Base-by-base conservation (phyloP, 2,113 vertebrate genomes). In the Onychostoma macrolepis region DNA sequence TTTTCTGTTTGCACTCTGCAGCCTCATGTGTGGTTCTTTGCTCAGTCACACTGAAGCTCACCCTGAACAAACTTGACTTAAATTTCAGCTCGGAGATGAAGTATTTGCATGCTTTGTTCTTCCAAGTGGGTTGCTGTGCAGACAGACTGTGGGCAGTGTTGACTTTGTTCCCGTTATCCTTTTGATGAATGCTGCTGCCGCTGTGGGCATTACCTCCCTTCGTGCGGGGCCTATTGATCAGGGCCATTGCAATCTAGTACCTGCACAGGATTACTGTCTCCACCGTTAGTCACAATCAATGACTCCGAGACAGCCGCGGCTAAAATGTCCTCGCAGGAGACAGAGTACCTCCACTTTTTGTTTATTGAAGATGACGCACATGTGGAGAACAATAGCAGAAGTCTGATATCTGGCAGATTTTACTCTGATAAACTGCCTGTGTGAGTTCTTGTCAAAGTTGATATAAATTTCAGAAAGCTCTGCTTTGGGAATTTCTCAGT, bases 181-280 rank as follows among this genome's bases (percentile, higher is more conserved):
- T 83, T 69, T 83, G 80, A 83, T 83, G 80, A 83, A 83, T 83
- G 80, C 63, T 83, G 26, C 43, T 71, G 80, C 80, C 63, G 80
- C 80, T 83, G 80, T 83, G 80, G 80, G 80, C 80, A 33, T 83
- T 83, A 50, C 80, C 80, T 83, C 80, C 80, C 80, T 83, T 83
- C 80, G 63, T 83, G 80, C 41, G 28, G 80, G 80, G 80, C 80
- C 80, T 83, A 83, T 83, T 83, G 80, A 83, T 83, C 80, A 83
- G 80, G 80, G 19, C 80, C 80, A 50, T 69, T 45, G 80, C 80
- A 71, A 83, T 69, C 80, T 83, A 83, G 80, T 83, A 83, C 80
- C 80, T 83, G 80, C 80, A 63, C 80, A 69, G 80, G 80, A 83
- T 69, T 83, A 83, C 80, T 71, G 80, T 83, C 80, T 83, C 80